Conservation (phyloP, 2,888 invertebrate genomes). For the Oasisia sp. region DNA sequence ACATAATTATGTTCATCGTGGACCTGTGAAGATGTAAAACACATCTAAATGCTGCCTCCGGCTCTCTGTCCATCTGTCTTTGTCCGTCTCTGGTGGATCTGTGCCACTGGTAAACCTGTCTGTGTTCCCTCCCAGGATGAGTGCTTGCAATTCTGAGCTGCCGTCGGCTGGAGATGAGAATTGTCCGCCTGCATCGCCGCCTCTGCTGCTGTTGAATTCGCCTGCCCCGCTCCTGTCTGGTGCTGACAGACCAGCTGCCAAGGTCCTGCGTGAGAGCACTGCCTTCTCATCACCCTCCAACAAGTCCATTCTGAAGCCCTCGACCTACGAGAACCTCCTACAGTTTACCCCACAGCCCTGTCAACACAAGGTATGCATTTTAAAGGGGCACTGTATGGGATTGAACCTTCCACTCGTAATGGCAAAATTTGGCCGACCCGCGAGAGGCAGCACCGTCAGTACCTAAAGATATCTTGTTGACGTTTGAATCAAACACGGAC, state of each 20-base stretch:
- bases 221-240: not conserved
- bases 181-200: not conserved
- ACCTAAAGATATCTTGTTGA: too few species aligned
- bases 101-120: not conserved
- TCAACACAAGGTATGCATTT: not conserved
- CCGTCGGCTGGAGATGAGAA: not conserved
- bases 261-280: not conserved
- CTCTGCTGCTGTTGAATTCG: not conserved
- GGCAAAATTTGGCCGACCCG: too few species aligned
- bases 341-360: not conserved
- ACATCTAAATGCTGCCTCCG: too few species aligned
- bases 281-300: not conserved
- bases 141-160: not conserved
- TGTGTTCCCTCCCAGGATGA: not conserved
- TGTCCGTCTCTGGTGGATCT: not conserved
- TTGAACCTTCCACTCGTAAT: too few species aligned
- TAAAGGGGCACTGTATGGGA: too few species aligned
- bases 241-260: not conserved
- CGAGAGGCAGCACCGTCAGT: too few species aligned
- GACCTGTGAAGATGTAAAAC: too few species aligned
- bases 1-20: too few species aligned
- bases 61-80: too few species aligned
- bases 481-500: too few species aligned
- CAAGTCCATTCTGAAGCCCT: not conserved
- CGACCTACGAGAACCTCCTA: not conserved